Evolutionary conservation across 2,888 invertebrate species (phyloP).

Genomic region (Drosophila mercatorum): DNA sequence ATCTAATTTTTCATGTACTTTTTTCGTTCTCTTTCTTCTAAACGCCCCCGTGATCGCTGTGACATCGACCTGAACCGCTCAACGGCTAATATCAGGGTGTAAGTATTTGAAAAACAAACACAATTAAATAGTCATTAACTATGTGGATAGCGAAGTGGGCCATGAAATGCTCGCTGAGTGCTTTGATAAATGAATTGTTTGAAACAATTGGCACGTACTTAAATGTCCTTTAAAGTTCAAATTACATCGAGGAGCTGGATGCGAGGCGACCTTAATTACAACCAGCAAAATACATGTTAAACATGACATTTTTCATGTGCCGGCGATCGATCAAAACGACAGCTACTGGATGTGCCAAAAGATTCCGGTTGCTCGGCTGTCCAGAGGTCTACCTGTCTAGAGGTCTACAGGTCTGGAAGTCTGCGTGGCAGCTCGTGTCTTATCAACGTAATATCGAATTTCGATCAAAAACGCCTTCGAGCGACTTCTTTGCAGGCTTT

Average conservation of each 20-base stretch:
- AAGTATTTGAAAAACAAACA: conserved; percentile 68
- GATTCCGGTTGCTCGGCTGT: conserved; percentile 42
- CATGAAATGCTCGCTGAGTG: conserved; percentile 47
- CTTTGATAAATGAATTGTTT: conserved; percentile 66
- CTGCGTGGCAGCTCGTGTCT: conserved; percentile 66
- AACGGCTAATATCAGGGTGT: conserved; percentile 55
- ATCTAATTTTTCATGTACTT: conserved; percentile 25
- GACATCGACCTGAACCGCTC: conserved; percentile 18
- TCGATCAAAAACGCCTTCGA: conserved; percentile 83
- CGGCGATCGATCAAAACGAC: conserved; percentile 82
- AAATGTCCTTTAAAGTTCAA: conserved; percentile 35
- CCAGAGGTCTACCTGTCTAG: conserved; percentile 16
- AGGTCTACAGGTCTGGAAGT: conserved; percentile 7
- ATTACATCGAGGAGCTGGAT: conserved; percentile 29
- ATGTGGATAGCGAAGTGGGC: conserved; percentile 23
- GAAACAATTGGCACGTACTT: conserved; percentile 50
- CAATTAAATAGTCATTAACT: conserved; percentile 54
- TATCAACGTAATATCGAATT: conserved; percentile 84
- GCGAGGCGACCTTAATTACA: conserved; percentile 65
- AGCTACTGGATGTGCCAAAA: conserved; percentile 72
- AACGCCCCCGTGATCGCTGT: not conserved
- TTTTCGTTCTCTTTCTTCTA: conserved; percentile 17
- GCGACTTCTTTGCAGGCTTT: conserved; percentile 57
- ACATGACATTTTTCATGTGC: conserved; percentile 82
- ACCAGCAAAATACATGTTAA: conserved; percentile 81